Evolutionary conservation across 2,888 invertebrate genomes (phyloP), one percentile per base, ranked within the genome.

Genomic region (Fragum sueziense): DNA sequence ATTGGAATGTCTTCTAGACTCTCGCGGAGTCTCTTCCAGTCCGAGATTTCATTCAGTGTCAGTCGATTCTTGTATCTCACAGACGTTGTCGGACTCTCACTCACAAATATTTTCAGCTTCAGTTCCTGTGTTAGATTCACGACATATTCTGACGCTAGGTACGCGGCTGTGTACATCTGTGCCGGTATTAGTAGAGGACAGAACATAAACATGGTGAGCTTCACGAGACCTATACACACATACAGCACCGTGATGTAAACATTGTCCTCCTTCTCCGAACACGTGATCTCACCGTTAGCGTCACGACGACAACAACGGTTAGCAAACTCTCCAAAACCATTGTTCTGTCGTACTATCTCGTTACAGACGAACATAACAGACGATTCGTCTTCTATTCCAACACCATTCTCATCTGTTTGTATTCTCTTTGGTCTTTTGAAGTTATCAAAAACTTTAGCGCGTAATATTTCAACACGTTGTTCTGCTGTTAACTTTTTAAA

Each of bases 91-190:
- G 84, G 85, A 62, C 85, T 82, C 41, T 89, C 89, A 6, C 89
- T 88, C 7, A 91, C 80, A 68, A 89, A 89, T n/a, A 91, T 51
- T 74, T 88, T 90, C 84, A 90, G 79, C 68, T 87, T 87, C 1
- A 90, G 52, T 14, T 86, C 86, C n/a, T 88, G 84, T 69, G 88
- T 87, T 37, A 90, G 75, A 74, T 88, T 89, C n/a, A 91, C 88
- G 6, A 91, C 86, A 75, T 93, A 93, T 72, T 91, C 91, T 0
- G 90, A 86, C 11, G 90, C 90, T 52, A 88, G 86, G 61, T 91
- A 90, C 0, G 90, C 87, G 7, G 90, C 90, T 22, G 86, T 90
- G 80, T 91, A 92, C 84, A 91, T 87, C 57, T 87, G 85, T 31
- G 85, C 75, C 1, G 91, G 91, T 3, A 92, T 79, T n/a, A 91